Conservation (phyloP, 2,888 invertebrate genomes). For the Drosophila diplacantha region DNA sequence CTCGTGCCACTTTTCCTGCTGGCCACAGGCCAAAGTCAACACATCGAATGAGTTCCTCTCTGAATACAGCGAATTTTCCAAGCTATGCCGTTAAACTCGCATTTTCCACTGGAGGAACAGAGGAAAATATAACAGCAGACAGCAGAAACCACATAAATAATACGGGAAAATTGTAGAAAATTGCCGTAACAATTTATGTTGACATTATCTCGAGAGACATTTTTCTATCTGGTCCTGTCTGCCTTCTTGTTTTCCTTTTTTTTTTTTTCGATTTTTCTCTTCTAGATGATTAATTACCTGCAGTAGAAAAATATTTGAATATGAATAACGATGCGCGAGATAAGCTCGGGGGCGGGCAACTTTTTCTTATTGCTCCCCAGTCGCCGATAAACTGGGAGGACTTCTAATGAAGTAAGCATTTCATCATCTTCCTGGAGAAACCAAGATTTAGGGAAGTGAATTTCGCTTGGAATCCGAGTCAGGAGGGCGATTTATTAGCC, state of each 20-base stretch:
- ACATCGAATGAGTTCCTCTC: constrained; percentile 45
- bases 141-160: constrained; percentile 68
- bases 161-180: constrained; percentile 75
- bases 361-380: constrained; percentile 63
- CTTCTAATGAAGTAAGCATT: constrained; percentile 61
- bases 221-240: constrained; percentile 41
- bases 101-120: constrained; percentile 9
- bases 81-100: constrained; percentile 41
- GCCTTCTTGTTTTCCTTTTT: neutral
- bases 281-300: constrained; percentile 63
- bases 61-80: constrained; percentile 50
- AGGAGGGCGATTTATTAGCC: constrained; percentile 3
- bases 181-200: constrained; percentile 78
- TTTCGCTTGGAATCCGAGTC: neutral
- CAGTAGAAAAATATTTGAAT: constrained; percentile 55
- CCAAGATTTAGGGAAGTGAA: constrained; percentile 7
- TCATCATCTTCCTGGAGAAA: constrained; percentile 54
- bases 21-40: constrained; percentile 64
- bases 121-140: constrained; percentile 1
- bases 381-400: constrained; percentile 55
- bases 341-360: constrained; percentile 48
- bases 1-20: constrained; percentile 17
- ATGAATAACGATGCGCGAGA: constrained; percentile 61
- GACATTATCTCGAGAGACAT: constrained; percentile 78
- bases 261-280: constrained; percentile 9